Evolutionary conservation across 2,888 invertebrate genomes (phyloP), one percentile per base, ranked within the genome.

Genomic region (Protodeltote pygarga): DNA sequence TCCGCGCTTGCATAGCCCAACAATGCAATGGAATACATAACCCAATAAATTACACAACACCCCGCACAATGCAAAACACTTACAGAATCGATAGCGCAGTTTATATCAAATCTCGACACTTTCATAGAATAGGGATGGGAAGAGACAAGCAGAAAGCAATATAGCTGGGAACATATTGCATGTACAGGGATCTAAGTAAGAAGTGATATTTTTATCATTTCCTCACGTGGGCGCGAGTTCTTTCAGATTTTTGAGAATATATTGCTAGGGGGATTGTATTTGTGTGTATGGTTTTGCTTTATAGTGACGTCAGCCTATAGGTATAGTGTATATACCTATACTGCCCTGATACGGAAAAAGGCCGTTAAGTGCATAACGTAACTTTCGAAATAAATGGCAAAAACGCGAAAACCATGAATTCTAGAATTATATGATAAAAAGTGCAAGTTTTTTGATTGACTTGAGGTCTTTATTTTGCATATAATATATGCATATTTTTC

Each of bases 161-260:
- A 63, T 73, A 73, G 49, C 58, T 44, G 50, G 65, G 65, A 72
- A 72, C 77, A 79, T 79, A 80, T 79, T 77, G 71, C 71, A 53
- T 69, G 70, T 61, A 73, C 28, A 45, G 61, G 48, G 37, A 58
- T 46, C 50, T 34, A 47, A 47, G 46, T 45, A 63, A 58, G 67
- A 65, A 65, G 57, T 64, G 71, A 72, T 73, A 74, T 72, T 71
- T 66, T 65, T 61, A 69, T 72, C 61, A 65, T 55, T 55, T 57
- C 17, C 45, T 40, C 51, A 60, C 40, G 60, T 63, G 62, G 65
- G 65, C 40, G 44, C 42, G 17, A 32, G 6, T 27, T 61, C 52
- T 57, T 66, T 57, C 31, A 46, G 39, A 17, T 31, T 20, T 21
- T 11, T 33, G 11, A 24, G 27, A 38, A 42, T 28, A 47, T 42